A percentile compares a stretch with the other conserved stretches of the same genome.
Conservation (phyloP, 1,140 invertebrate species). For the Bombus breviceps region DNA sequence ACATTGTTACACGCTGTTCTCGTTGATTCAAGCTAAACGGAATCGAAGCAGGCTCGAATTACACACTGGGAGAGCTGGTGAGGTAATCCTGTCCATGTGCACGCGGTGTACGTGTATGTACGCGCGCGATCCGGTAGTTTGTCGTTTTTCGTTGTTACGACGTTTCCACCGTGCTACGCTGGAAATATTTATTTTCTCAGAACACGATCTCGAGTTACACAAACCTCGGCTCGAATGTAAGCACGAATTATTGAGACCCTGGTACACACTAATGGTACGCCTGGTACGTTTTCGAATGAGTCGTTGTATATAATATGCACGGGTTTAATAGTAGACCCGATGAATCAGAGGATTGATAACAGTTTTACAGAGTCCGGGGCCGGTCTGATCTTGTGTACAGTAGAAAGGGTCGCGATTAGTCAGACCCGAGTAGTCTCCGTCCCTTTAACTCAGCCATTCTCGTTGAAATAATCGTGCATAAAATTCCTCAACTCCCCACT, state of each 20-base stretch:
- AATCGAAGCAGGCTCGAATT: constrained; percentile 24
- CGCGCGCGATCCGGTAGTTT: background rate
- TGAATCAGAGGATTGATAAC: constrained; percentile 7
- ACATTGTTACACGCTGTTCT: background rate
- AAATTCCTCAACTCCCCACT: constrained; percentile 18
- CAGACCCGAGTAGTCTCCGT: constrained; percentile 14
- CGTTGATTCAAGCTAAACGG: background rate
- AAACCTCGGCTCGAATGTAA: background rate
- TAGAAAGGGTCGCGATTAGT: constrained; percentile 31
- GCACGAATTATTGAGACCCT: background rate
- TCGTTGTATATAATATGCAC: background rate
- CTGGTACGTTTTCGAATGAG: background rate
- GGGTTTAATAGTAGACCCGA: background rate
- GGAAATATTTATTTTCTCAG: constrained; percentile 20
- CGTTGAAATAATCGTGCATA: constrained; percentile 35
- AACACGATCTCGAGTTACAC: constrained; percentile 18
- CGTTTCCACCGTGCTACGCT: background rate
- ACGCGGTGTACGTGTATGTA: background rate
- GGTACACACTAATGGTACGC: background rate
- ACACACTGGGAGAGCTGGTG: background rate
- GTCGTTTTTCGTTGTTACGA: constrained; percentile 21
- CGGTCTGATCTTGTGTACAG: background rate
- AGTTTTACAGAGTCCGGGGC: background rate
- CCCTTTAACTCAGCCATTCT: constrained; percentile 36
- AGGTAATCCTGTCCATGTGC: background rate